phyloP scores from a whole-genome alignment of 2,888 invertebrate species.

The Zeuzera pyrina region DNA sequence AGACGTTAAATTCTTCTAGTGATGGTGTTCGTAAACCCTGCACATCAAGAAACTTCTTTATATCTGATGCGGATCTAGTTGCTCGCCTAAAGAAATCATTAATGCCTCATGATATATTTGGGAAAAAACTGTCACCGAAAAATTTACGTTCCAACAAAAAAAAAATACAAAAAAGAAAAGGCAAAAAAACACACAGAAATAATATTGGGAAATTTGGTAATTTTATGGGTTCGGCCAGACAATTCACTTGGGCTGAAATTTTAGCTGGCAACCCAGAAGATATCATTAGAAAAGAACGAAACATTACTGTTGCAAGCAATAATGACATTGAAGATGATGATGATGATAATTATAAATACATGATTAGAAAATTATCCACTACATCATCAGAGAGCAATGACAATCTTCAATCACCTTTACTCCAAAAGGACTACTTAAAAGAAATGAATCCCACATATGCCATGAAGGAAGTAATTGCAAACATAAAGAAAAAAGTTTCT shows the following conservation, averaged over 20 bases:
- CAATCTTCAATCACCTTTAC: conserved; percentile 41
- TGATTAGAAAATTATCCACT: conserved; percentile 55
- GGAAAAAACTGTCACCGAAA: conserved; percentile 73
- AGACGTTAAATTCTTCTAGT: conserved; percentile 56
- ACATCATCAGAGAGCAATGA: conserved; percentile 49
- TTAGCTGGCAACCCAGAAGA: conserved; percentile 76
- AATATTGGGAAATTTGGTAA: conserved; percentile 67
- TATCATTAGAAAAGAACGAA: conserved; percentile 69
- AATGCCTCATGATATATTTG: conserved; percentile 63
- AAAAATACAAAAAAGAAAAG: conserved; percentile 52
- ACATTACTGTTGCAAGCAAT: conserved; percentile 22
- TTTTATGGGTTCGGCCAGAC: conserved; percentile 65
- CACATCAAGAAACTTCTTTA: conserved; percentile 58
- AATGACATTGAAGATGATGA: conserved; percentile 40
- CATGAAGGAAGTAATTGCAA: conserved; percentile 78
- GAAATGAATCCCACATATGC: conserved; percentile 78
- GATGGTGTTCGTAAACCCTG: conserved; percentile 63
- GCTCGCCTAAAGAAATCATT: conserved; percentile 59
- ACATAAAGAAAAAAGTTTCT: conserved; percentile 69
- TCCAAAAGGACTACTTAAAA: conserved; percentile 60
- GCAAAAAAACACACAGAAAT: conserved; percentile 53
- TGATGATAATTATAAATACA: conserved; percentile 53
- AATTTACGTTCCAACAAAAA: conserved; percentile 76
- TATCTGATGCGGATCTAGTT: conserved; percentile 61
- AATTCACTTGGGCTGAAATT: conserved; percentile 79